Conservation (phyloP, 2,113 vertebrate species). For the Dicentrarchus labrax region DNA sequence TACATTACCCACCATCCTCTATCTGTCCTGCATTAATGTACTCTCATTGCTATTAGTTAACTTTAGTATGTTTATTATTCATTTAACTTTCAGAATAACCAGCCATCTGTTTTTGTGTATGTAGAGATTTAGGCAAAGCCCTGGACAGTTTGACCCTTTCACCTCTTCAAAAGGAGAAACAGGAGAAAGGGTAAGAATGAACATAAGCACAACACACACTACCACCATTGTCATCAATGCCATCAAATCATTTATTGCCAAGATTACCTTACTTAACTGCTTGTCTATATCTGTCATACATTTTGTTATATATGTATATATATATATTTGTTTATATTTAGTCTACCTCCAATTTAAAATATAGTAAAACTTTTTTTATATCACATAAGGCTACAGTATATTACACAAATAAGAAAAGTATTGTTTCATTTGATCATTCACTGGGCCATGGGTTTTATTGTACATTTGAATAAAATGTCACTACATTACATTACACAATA, state of each 20-base stretch:
- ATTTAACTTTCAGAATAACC: slow-evolving; percentile 1
- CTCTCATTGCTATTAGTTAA: background rate
- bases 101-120: slow-evolving; percentile 31
- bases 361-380: too few species aligned
- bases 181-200: slow-evolving; percentile 88
- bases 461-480: too few species aligned
- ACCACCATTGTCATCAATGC: background rate
- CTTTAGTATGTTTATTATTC: background rate
- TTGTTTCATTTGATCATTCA: too few species aligned
- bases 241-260: background rate
- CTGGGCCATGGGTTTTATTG: too few species aligned
- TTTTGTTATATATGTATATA: too few species aligned
- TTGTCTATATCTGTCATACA: too few species aligned
- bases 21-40: background rate
- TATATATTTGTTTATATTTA: too few species aligned
- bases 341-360: too few species aligned
- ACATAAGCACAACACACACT: background rate
- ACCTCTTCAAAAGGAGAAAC: slow-evolving; percentile 88
- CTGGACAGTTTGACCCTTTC: slow-evolving; percentile 81
- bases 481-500: too few species aligned
- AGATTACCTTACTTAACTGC: background rate
- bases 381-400: too few species aligned
- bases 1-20: background rate
- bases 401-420: too few species aligned
- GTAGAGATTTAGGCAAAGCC: slow-evolving; percentile 77